Evolutionary conservation across 1,140 invertebrate species (phyloP), one percentile per base, ranked within the genome.

Genomic region (Goniozus legneri): DNA sequence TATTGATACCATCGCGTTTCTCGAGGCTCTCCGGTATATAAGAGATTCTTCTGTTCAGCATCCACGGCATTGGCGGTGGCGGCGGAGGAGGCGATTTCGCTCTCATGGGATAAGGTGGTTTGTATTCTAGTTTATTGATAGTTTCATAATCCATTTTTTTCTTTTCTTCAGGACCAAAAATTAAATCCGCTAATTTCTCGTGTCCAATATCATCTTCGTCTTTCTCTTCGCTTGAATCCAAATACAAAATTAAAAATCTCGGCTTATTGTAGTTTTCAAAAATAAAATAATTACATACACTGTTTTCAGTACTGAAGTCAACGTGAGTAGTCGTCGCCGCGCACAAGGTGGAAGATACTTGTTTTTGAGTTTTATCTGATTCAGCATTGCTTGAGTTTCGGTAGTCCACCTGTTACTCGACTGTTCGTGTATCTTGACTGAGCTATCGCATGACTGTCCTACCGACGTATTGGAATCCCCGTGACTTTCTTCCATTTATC

Each of bases 41-140:
- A 8, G 60, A 54, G 10, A 64, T 31, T 6, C 61, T 50, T 14
- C 63, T 51, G 47, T 62, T 56, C 10, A 64, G 18, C 1, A 60
- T 24, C 60, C 58, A 63, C 0, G 60, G 55, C 18, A 46, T 37
- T 6, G 57, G 44, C 2, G 49, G 41, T 15, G 35, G 19, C 2
- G 45, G 35, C 8, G 54, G 22, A 7, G 44, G 42, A 3, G 39
- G 19, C 14, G 50, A 14, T 37, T 19, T 44, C 8, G 40, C 21
- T 24, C 43, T 63, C 3, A 32, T 22, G 6, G 52, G 50, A 40
- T 50, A 36, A 22, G 47, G 50, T 6, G 19, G 39, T 27, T 48
- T 47, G 27, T 51, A 64, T 44, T 65, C 52, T 15, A 22, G 31
- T 18, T 47, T 40, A n/a, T 35, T 35, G 0, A 50, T 58, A 0